Base-by-base conservation (phyloP, 1,140 invertebrate genomes). In the Brachionus rotundiformis region DNA sequence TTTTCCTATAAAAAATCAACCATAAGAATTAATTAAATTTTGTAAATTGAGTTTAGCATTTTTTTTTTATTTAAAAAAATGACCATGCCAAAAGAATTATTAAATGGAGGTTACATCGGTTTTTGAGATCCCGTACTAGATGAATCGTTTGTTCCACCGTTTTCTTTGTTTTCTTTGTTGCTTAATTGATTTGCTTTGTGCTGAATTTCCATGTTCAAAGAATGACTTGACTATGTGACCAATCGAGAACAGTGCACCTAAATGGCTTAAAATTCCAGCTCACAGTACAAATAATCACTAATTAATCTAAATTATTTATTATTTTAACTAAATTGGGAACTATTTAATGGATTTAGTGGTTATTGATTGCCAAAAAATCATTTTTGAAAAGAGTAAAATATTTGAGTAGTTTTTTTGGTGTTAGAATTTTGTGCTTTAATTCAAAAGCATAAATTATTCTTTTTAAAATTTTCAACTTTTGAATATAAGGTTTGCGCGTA, bases 361-460 rank as follows among this genome's bases (percentile, higher is more conserved):
- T 19, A 4, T 54, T 54, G 7, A 54, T 54, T 19, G 47, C 47
- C 47, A 6, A 54, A 54, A 16, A 23, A 54, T 19, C n/a, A 2
- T 23, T 19, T 19, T 54, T 1, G n/a, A n/a, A 25, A 5, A 54
- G 19, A 8, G 19, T 2, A 68, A 68, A 39, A 68, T 68, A 68
- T 68, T 39, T 68, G 31, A 68, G 36, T 68, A 0, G 61, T 31
- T 65, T n/a, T n/a, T 65, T 65, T 25, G 10, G 29, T 68, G 29
- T 68, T 36, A 2, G 36, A 68, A 36, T 68, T n/a, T 68, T 33
- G 63, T 68, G 63, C 63, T 68, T 68, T 19, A 36, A 68, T 19
- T 19, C 29, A 68, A 68, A 68, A 68, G 36, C 63, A 68, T 68
- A 68, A 68, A 68, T 68, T 68, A 68, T 68, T 68, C 31, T 68